Base-by-base conservation (phyloP, 2,888 invertebrate species). In the Frankliniella fusca region DNA sequence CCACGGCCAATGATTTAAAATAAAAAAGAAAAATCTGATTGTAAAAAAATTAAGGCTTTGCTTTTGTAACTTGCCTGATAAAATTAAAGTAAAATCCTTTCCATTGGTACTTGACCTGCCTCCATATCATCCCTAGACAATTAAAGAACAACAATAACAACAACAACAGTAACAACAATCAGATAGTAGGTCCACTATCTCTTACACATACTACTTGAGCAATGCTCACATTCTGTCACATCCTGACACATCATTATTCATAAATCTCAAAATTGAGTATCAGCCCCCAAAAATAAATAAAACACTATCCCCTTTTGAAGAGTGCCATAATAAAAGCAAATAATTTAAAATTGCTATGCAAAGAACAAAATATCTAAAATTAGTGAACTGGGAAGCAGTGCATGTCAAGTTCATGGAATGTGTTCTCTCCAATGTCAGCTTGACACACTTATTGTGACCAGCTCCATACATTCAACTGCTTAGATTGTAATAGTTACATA, bases 371-470 rank as follows among this genome's bases (percentile, higher is more conserved):
- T 27, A 10, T 27, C 23, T 27, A 76, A 76, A 76, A 23, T 23
- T 76, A 76, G 70, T 76, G 70, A 76, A 23, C 70, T 76, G 70
- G 70, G 27, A 70, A 76, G 70, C 27, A 76, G 70, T 76, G 70
- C 70, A 76, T 76, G 70, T 76, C 70, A 76, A 76, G 70, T 76
- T 76, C 70, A 76, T 76, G 70, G 70, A 76, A 76, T 76, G 70
- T 76, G 70, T 76, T 27, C 70, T 23, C 70, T 76, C 70, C 70
- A 76, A 0, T 76, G 23, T 27, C 27, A 76, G 70, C 70, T 76
- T 76, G 70, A 76, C 70, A 76, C 70, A 76, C 70, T 76, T 76
- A 76, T 76, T 76, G 70, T 76, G 70, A 76, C 70, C 70, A 76
- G 70, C 70, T 76, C 70, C 27, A 27, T 27, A 76, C 70, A 76